These are phyloP conservation scores for Pluvialis apricaria DNA, from an alignment of 2,113 vertebrate species.

Conservation along the genomic window DNA sequence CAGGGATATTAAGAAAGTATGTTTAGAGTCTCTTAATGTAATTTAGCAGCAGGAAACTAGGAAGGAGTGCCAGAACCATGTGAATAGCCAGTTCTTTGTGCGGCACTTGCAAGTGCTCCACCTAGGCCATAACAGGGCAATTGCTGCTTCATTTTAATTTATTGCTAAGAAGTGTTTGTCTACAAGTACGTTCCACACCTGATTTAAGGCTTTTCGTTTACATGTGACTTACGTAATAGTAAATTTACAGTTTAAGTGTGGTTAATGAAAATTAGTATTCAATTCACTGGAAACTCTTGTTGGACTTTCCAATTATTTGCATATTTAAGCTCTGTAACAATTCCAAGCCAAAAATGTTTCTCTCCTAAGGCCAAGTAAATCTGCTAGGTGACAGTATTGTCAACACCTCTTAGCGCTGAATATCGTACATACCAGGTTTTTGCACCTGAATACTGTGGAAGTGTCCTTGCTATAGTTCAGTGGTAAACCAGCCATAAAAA, in stretches of 20 bases:
- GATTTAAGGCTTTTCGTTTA: constrained; percentile 34
- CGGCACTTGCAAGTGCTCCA: neutral
- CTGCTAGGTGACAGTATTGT: neutral
- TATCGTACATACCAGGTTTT: neutral
- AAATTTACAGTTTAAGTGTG: constrained; percentile 1
- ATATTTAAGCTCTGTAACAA: neutral
- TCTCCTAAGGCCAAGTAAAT: neutral
- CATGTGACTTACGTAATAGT: neutral
- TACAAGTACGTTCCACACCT: neutral
- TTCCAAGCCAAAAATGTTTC: constrained; percentile 10
- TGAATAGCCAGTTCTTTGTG: constrained; percentile 55
- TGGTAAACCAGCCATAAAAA: neutral
- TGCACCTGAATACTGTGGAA: neutral
- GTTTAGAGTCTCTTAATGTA: constrained; percentile 60
- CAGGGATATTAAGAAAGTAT: constrained; percentile 59
- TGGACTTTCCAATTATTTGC: neutral
- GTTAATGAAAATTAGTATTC: constrained; percentile 36
- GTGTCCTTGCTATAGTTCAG: neutral
- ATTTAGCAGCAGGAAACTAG: constrained; percentile 62
- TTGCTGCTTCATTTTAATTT: neutral
- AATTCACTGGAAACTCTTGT: neutral
- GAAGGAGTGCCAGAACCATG: constrained; percentile 46
- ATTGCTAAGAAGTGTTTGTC: constrained; percentile 28
- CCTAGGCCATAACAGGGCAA: constrained; percentile 23
- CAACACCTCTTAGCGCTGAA: neutral